Evolutionary conservation across 1,140 invertebrate species (phyloP), one percentile per base, ranked within the genome.

Genomic region (Gryon sp.): DNA sequence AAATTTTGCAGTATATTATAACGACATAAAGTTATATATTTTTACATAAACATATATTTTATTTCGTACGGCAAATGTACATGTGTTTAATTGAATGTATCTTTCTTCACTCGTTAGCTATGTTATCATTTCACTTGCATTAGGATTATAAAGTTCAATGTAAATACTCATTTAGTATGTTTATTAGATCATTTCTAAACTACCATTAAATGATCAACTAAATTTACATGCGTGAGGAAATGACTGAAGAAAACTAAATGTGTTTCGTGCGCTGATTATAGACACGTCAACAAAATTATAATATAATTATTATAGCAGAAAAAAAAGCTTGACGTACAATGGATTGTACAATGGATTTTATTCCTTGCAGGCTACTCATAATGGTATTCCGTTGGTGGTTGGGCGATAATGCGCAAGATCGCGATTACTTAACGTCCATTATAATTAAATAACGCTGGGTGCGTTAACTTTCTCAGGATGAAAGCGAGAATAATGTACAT

Each of bases 381-480:
- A 66, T 65, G 32, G 40, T 62, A 53, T 66, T 60, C 45, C 50
- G 43, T 52, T 50, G 65, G 73, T 70, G 59, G 73, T 76, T 76
- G 73, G 59, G 73, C 62, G 73, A 76, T 76, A 76, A 70, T 74
- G 66, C 73, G 69, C 69, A 70, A 70, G 55, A 70, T 80, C 62
- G 79, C 76, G 80, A 83, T 88, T 88, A 88, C 85, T 86, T 86
- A 88, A 87, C 85, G 80, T 81, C 83, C 84, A 84, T 87, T 86
- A 86, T 86, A 88, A 88, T 88, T 87, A 86, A 85, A 76, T 83
- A n/a, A 85, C 82, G 84, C 73, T 77, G 74, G 74, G 80, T 85
- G 85, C 82, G 83, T 84, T 86, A 87, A 86, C 86, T 88, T 88
- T 88, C 86, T 84, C 86, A 87, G 84, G 82, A 84, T 82, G 82